Evolutionary conservation across 2,888 invertebrate species (phyloP).

Genomic region (Nebria brevicollis): DNA sequence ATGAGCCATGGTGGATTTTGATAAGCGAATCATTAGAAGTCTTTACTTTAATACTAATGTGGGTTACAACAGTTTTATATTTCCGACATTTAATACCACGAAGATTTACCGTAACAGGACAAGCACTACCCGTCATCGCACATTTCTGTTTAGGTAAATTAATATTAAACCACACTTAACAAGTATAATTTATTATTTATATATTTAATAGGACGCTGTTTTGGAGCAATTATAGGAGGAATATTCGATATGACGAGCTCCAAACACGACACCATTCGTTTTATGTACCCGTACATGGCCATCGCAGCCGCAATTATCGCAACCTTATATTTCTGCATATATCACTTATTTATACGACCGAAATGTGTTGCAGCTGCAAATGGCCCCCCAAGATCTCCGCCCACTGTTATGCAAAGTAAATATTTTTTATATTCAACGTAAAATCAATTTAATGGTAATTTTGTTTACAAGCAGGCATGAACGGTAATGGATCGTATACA

Average conservation of each 20-base stretch:
- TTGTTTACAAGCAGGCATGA: constrained; percentile 67
- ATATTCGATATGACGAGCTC: constrained; percentile 62
- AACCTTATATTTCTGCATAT: constrained; percentile 74
- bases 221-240: constrained; percentile 76
- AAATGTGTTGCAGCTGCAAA: constrained; percentile 73
- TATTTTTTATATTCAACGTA: constrained; percentile 12
- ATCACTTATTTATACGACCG: constrained; percentile 80
- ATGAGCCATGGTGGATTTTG: constrained; percentile 73
- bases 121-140: constrained; percentile 80
- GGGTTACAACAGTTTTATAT: constrained; percentile 83
- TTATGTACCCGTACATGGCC: constrained; percentile 73
- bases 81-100: constrained; percentile 83
- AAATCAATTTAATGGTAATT: constrained; percentile 20
- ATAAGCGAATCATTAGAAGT: constrained; percentile 79
- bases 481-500: constrained; percentile 76
- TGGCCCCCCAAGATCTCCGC: constrained; percentile 72
- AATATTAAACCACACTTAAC: neutral
- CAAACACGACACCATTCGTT: constrained; percentile 61
- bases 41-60: constrained; percentile 79
- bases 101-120: constrained; percentile 80
- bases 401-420: constrained; percentile 73
- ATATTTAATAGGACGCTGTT: constrained; percentile 71
- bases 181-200: neutral
- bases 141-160: constrained; percentile 78
- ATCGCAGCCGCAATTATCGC: constrained; percentile 73